Conservation (phyloP, 1,140 invertebrate genomes). For the Drosophila littoralis region DNA sequence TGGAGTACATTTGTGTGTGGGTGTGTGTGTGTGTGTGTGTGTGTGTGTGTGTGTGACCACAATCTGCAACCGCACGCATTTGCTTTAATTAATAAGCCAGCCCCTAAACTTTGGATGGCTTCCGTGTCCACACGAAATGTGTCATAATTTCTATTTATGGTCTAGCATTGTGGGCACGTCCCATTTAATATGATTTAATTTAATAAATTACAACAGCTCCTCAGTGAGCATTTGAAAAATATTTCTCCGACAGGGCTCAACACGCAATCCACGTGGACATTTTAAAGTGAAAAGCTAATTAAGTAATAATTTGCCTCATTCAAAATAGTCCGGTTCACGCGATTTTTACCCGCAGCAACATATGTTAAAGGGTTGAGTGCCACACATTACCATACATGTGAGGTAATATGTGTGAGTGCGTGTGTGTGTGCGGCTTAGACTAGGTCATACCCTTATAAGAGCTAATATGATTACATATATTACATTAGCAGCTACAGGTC, state of each 20-base stretch:
- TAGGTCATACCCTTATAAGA: conserved; percentile 7
- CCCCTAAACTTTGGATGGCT: conserved; percentile 56
- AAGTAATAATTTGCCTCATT: conserved; percentile 69
- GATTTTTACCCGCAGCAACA: conserved; percentile 6
- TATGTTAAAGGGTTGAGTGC: conserved; percentile 17
- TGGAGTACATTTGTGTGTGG: conserved; percentile 1
- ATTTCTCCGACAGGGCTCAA: conserved; percentile 28
- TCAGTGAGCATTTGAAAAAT: conserved; percentile 73
- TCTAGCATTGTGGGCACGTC: conserved; percentile 54
- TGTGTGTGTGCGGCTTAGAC: neutral
- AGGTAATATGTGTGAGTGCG: neutral
- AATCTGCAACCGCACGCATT: conserved; percentile 71
- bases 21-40: conserved; percentile 1
- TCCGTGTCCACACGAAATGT: conserved; percentile 77
- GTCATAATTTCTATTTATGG: conserved; percentile 82
- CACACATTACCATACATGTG: neutral
- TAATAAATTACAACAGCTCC: conserved; percentile 78
- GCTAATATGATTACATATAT: conserved; percentile 11
- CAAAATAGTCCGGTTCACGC: conserved; percentile 49
- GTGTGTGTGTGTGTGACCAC: conserved; percentile 38
- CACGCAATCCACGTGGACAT: conserved; percentile 50
- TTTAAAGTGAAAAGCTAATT: conserved; percentile 74
- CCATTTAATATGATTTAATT: conserved; percentile 78
- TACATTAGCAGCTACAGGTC: conserved; percentile 9
- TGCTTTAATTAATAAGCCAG: conserved; percentile 76